A percentile compares a stretch with the other conserved stretches of the same genome.
Evolutionary conservation across 1,140 invertebrate genomes (phyloP).

Genomic region (Drosophila azteca): DNA sequence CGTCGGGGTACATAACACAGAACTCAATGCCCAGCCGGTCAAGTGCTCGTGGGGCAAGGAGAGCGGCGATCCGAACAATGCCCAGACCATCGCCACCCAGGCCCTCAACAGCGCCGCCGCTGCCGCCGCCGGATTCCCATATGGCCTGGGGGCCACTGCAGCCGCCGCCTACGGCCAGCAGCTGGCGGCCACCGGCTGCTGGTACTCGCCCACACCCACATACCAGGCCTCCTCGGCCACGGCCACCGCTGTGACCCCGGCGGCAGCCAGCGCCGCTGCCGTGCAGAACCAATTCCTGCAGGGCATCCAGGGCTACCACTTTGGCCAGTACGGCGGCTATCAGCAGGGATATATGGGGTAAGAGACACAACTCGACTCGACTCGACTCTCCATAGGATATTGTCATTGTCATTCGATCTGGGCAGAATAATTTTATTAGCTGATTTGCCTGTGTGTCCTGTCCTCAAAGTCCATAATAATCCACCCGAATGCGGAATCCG

Average conservation of each 20-base stretch:
- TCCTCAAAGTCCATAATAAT: background rate
- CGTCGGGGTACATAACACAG: conserved; percentile 97
- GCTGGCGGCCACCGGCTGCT: conserved; percentile 86
- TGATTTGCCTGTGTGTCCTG: conserved; percentile 14
- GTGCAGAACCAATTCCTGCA: conserved; percentile 89
- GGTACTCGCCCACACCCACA: conserved; percentile 89
- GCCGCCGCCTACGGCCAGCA: conserved; percentile 83
- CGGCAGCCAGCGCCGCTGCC: conserved; percentile 88
- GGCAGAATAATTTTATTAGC: conserved; percentile 57
- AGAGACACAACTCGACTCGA: too few relatives aligned
- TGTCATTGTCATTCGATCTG: conserved; percentile 32
- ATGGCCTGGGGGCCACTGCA: conserved; percentile 76
- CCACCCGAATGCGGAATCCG: background rate
- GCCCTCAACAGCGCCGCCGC: conserved; percentile 79
- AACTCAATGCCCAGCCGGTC: conserved; percentile 98
- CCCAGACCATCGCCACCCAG: conserved; percentile 88
- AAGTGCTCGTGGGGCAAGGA: conserved; percentile 99
- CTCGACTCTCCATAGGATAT: background rate
- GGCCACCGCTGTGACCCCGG: conserved; percentile 85
- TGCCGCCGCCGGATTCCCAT: conserved; percentile 79
- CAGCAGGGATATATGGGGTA: conserved; percentile 92
- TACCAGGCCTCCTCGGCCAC: conserved; percentile 85
- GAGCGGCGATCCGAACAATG: conserved; percentile 94
- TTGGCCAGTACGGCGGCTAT: conserved; percentile 90
- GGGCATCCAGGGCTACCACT: conserved; percentile 92